These are phyloP conservation scores for Pao palembangensis DNA, from an alignment of 2,113 vertebrate genomes.

Conservation along the genomic window DNA sequence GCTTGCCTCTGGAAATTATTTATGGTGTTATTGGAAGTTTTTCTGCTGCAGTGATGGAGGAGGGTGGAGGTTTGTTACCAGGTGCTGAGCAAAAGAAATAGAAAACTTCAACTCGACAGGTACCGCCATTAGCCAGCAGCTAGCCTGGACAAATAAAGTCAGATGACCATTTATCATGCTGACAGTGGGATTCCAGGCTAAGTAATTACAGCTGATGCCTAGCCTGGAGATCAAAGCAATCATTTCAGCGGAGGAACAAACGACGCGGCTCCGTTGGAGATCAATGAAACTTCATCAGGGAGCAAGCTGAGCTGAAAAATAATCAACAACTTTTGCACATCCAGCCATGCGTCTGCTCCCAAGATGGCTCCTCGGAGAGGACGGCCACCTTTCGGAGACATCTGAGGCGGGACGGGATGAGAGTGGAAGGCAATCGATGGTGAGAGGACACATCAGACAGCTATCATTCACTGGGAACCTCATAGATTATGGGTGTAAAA, in stretches of 20 bases:
- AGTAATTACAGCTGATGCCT: slow-evolving; percentile 63
- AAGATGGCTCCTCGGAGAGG: slow-evolving; percentile 48
- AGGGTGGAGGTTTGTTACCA: slow-evolving; percentile 45
- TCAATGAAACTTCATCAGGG: slow-evolving; percentile 68
- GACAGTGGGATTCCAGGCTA: slow-evolving; percentile 63
- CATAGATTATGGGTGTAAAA: not conserved
- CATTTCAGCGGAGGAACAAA: slow-evolving; percentile 53
- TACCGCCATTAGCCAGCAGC: slow-evolving; percentile 35
- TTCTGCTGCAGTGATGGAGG: slow-evolving; percentile 57
- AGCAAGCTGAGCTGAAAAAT: slow-evolving; percentile 55
- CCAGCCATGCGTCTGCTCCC: slow-evolving; percentile 34
- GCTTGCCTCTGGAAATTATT: slow-evolving; percentile 34
- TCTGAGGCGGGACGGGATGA: slow-evolving; percentile 46
- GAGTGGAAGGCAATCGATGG: slow-evolving; percentile 55
- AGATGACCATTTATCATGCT: slow-evolving; percentile 63
- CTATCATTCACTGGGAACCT: not conserved
- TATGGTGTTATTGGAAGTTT: slow-evolving; percentile 56
- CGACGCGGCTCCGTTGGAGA: slow-evolving; percentile 37
- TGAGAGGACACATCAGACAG: slow-evolving; percentile 32
- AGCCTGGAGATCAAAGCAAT: slow-evolving; percentile 50
- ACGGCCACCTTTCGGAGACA: slow-evolving; percentile 41
- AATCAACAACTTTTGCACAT: slow-evolving; percentile 62
- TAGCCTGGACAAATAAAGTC: slow-evolving; percentile 63
- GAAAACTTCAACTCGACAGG: slow-evolving; percentile 50
- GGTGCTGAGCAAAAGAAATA: slow-evolving; percentile 58